phyloP scores from a whole-genome alignment of 2,113 vertebrate genomes.

The Etheostoma spectabile region DNA sequence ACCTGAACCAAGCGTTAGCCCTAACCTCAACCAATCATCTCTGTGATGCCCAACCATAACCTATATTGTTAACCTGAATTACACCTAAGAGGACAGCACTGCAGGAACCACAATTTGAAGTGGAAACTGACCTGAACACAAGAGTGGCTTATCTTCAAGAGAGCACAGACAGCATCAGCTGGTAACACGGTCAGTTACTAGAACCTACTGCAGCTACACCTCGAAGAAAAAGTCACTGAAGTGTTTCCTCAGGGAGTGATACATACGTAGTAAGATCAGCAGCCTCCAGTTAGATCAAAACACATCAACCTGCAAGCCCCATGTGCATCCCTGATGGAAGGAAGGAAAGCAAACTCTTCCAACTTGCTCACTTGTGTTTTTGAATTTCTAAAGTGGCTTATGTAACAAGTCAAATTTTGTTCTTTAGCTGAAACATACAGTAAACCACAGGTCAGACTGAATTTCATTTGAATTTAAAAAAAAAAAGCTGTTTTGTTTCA shows the following conservation, averaged over 20 bases:
- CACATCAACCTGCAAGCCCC: slow-evolving; percentile 31
- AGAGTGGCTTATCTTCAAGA: slow-evolving; percentile 22
- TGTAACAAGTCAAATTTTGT: not conserved
- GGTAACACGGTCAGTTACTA: slow-evolving; percentile 33
- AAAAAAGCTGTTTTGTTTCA: not conserved
- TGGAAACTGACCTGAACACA: slow-evolving; percentile 16
- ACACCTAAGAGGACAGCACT: not conserved
- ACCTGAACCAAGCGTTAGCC: not conserved
- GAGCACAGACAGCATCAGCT: slow-evolving; percentile 25
- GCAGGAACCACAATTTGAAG: not conserved
- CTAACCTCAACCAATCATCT: not conserved
- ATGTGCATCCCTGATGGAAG: slow-evolving; percentile 25
- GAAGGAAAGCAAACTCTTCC: not conserved
- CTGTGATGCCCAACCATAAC: not conserved
- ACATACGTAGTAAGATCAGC: slow-evolving; percentile 60
- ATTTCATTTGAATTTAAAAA: not conserved
- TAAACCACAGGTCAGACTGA: not conserved
- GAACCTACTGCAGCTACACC: slow-evolving; percentile 29
- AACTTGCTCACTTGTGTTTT: not conserved
- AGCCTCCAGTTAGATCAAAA: slow-evolving; percentile 57
- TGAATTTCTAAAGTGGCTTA: slow-evolving; percentile 4
- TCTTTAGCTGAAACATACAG: not conserved
- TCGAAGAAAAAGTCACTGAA: slow-evolving; percentile 43
- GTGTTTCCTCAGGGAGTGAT: slow-evolving; percentile 39
- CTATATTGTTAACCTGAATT: not conserved